Base-by-base conservation (phyloP, 2,888 invertebrate species). In the Callosobruchus maculatus region DNA sequence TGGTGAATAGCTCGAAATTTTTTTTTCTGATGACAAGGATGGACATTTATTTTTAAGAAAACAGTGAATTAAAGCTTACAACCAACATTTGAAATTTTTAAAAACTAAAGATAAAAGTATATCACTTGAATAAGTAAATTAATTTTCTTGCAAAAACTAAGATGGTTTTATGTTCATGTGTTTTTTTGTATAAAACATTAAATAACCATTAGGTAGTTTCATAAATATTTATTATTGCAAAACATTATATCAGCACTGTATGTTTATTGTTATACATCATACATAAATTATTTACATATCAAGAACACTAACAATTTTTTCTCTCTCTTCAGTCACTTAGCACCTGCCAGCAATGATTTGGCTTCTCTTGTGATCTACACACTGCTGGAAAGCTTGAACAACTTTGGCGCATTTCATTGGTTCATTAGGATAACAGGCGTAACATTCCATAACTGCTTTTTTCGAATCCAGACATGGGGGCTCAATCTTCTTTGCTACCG, bases 321-420 rank as follows among this genome's bases (percentile, higher is more conserved):
- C 30, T 21, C 2, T 69, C 30, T 22, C 49, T 49, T 49, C 18
- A 49, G 49, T 49, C 49, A 22, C 70, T 74, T 69, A 80, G 69
- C 80, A 80, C 74, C 81, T 78, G 73, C 79, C 81, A 20, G 81
- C 79, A 30, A 84, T 75, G 31, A 83, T 74, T 71, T 78, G 75
- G 71, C 89, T 86, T 74, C 91, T 89, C 80, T 89, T 88, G 79
- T 87, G 83, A 82, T 90, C 90, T 20, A 92, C 91, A 81, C 92
- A 92, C 79, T 89, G 88, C 72, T 89, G 88, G 84, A 92, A 92
- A 75, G 89, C 89, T 81, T 90, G 86, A 0, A 92, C 92, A 81
- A 91, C 88, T 77, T 88, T 88, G 0, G 90, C 88, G 86, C 92
- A 92, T 75, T 88, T 88, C 75, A 92, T 86, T 20, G 90, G 89